These are phyloP conservation scores for Protomyctophum bolini DNA, from an alignment of 2,113 vertebrate genomes.

Conservation along the genomic window DNA sequence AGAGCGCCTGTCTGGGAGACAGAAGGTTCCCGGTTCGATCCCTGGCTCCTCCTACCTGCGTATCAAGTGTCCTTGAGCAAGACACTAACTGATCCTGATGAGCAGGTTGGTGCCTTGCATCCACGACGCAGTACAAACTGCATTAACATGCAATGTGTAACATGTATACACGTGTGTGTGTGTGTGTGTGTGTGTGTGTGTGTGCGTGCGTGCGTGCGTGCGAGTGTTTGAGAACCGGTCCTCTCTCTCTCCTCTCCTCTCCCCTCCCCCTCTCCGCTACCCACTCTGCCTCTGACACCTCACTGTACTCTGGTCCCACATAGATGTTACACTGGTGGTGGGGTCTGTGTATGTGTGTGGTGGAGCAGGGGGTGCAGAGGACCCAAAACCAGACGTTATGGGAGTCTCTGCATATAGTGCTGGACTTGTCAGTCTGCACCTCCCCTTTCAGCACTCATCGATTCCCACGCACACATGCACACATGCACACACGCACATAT, in stretches of 20 bases:
- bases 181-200: too few species aligned
- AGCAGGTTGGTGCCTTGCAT: too few species aligned
- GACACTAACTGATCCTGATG: too few species aligned
- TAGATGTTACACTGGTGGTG: slow-evolving; percentile 19
- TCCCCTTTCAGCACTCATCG: slow-evolving; percentile 33
- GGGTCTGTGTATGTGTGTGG: too few species aligned
- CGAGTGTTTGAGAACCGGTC: background rate
- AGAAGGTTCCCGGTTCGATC: too few species aligned
- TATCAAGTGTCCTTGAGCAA: too few species aligned
- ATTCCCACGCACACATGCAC: slow-evolving; percentile 5
- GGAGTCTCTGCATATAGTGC: slow-evolving; percentile 32
- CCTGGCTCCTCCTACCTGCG: too few species aligned
- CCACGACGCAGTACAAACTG: too few species aligned
- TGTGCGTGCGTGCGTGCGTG: too few species aligned
- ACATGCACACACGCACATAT: background rate
- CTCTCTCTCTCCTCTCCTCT: background rate
- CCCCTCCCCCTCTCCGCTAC: background rate
- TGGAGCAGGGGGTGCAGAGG: slow-evolving; percentile 10
- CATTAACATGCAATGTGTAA: too few species aligned
- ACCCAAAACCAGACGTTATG: slow-evolving; percentile 9
- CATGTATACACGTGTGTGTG: too few species aligned
- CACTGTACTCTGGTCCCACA: slow-evolving; percentile 51
- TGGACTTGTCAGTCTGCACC: slow-evolving; percentile 30
- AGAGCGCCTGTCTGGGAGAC: too few species aligned
- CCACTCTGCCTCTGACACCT: slow-evolving; percentile 42